Evolutionary conservation across 2,888 invertebrate genomes (phyloP), one percentile per base, ranked within the genome.

Genomic region (Drosophila pegasa): DNA sequence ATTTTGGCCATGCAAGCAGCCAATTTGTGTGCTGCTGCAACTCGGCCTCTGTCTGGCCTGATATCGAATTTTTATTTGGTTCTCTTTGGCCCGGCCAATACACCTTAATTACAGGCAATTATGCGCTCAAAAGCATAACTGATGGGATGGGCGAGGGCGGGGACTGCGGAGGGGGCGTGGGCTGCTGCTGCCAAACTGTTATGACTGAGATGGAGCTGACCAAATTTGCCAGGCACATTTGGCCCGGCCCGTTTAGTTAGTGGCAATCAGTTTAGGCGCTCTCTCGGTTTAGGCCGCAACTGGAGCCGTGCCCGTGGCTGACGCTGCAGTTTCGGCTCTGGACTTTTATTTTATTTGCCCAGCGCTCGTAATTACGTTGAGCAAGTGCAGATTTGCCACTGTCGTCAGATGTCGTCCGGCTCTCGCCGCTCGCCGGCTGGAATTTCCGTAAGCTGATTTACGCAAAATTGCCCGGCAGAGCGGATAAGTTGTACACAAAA

Each of bases 31-130:
- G 58, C 57, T 27, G 37, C 52, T 51, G 35, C 16, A 3, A 18
- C 18, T 27, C 60, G 64, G 45, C 31, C 48, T 25, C 29, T 57
- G 63, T 51, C 60, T 47, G 72, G 37, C 29, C 45, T 62, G 77
- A 78, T 87, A 87, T 87, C 69, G 74, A 71, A 74, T 76, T 83
- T 87, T 83, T 80, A 80, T 80, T 83, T 86, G 62, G 50, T 43
- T 45, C 66, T 60, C 40, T 37, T 66, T 48, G 73, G 58, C 66
- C 56, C 25, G 71, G 58, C 58, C 78, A 79, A 88, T 86, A 80
- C 82, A 75, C 83, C 88, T 88, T 84, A 88, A 84, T 84, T 88
- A 84, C 85, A 72, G 81, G 75, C 88, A 88, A 87, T 87, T 84
- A 87, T 88, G 87, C 66, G 85, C 82, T 88, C 85, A 84, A 84